Evolutionary conservation across 2,113 vertebrate species (phyloP).

Genomic region (Pachypanchax playfairii): DNA sequence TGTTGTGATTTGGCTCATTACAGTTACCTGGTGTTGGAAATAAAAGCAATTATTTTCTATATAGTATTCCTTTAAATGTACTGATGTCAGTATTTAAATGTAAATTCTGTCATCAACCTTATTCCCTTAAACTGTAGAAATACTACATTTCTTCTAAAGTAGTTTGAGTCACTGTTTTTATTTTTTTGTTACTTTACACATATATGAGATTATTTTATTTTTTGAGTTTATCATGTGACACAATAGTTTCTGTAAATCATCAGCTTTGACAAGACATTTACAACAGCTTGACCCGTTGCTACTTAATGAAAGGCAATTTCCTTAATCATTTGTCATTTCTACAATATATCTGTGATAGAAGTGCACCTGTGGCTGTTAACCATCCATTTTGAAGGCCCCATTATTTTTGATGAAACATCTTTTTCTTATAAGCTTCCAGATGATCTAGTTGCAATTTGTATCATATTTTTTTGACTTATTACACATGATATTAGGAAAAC

Average conservation of each 20-base stretch:
- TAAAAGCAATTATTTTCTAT: too few relatives aligned
- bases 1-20: too few relatives aligned
- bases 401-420: slow-evolving; percentile 7
- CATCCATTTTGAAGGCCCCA: slow-evolving; percentile 8
- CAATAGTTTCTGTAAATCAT: slow-evolving; percentile 4
- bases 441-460: neutral
- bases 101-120: slow-evolving; percentile 23
- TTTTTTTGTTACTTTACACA: too few relatives aligned
- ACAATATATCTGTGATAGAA: neutral
- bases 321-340: neutral
- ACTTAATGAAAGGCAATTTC: neutral
- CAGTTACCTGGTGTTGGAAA: too few relatives aligned
- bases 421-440: neutral
- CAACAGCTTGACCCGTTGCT: neutral
- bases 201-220: slow-evolving; percentile 9
- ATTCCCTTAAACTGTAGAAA: slow-evolving; percentile 34
- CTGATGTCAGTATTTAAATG: too few relatives aligned
- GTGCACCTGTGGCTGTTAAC: neutral
- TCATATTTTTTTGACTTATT: neutral
- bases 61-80: too few relatives aligned
- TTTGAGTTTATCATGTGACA: slow-evolving; percentile 9
- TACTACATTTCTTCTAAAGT: slow-evolving; percentile 33
- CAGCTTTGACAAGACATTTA: neutral
- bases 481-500: slow-evolving; percentile 5
- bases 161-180: slow-evolving; percentile 40